Evolutionary conservation across 2,113 vertebrate species (phyloP).

Genomic region (Nycticorax nycticorax): DNA sequence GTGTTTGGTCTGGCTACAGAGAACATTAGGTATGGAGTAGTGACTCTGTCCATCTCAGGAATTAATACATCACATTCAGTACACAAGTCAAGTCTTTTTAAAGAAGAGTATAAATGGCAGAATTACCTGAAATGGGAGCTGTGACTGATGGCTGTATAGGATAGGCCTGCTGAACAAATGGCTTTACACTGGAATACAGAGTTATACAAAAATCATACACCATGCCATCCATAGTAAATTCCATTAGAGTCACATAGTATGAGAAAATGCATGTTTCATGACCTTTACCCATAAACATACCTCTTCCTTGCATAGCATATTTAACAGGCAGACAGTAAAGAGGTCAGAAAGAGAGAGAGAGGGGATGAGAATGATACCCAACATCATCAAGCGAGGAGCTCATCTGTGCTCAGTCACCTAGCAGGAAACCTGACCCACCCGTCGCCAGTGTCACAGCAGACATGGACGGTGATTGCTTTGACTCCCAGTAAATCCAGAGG

Average conservation of each 20-base stretch:
- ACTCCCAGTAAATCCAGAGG: not conserved
- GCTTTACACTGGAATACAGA: conserved; percentile 87
- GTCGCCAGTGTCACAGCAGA: not conserved
- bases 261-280: not conserved
- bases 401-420: fast-evolving
- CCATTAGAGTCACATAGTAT: not conserved
- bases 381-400: not conserved
- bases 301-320: not conserved
- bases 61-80: not conserved
- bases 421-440: not conserved
- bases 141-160: conserved; percentile 93
- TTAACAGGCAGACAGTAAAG: not conserved
- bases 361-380: not conserved
- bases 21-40: not conserved
- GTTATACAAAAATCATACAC: not conserved
- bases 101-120: not conserved
- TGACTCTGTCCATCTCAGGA: not conserved
- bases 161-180: conserved; percentile 95
- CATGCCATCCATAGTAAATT: not conserved
- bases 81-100: not conserved
- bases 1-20: not conserved
- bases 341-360: not conserved
- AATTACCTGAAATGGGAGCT: conserved; percentile 94
- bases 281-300: not conserved
- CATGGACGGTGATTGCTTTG: not conserved